Evolutionary conservation across 2,797 vertebrate species (phyloP), one percentile per base, ranked within the genome.

Genomic region (Moxostoma hubbsi): DNA sequence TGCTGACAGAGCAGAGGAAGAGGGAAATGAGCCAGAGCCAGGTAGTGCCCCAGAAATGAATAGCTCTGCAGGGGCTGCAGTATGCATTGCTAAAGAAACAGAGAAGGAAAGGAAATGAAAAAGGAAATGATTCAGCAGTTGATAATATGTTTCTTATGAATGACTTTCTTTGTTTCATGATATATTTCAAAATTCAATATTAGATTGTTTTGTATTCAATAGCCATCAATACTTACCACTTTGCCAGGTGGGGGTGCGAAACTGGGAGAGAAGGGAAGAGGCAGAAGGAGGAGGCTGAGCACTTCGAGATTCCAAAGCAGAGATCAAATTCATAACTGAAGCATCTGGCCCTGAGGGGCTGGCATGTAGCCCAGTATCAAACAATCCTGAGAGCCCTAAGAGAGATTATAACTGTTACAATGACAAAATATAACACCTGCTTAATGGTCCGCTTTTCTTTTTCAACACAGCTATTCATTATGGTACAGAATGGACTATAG

Each of bases 311-410:
- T 98, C 97, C 85, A 98, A 93, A 78, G 96, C 96, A 0, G 97
- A 97, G 87, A 98, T 97, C 84, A 97, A 93, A 89, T 97, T 97
- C 95, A 97, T 96, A 88, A 97, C 96, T 4, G 96, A 94, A 63
- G 96, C 93, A 72, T 98, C 95, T 1, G 94, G 95, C 75, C 94
- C 95, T 4, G 94, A 93, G 36, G 95, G 93, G 85, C 94, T 91
- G 9, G 94, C 90, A 84, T 96, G 96, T 81, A 97, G 93, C 80
- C 96, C 91, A 84, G 95, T 91, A 86, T 97, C 96, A 85, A 97
- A 96, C 67, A 97, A 92, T 77, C 96, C 96, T 1, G 96, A 96
- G 77, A 97, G 92, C 67, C 96, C 96, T 96, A 75, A 7, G 75
- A 83, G 47, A 77, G 63, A 70, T 47, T 1, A 70, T 16, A 71